Base-by-base conservation (phyloP, 2,797 vertebrate species). In the Aeoliscus strigatus region DNA sequence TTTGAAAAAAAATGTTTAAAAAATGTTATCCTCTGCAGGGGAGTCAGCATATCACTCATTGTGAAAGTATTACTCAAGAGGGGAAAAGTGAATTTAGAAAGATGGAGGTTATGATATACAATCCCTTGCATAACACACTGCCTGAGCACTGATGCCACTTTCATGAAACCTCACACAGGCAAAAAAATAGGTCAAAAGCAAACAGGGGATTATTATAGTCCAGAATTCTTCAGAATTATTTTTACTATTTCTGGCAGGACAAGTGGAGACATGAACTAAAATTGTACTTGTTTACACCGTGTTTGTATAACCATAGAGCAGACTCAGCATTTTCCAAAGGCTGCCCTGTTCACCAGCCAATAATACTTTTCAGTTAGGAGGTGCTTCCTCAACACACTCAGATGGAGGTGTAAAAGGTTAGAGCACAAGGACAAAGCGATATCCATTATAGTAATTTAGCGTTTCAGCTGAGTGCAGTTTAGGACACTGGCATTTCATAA, bases 241-340 rank as follows among this genome's bases (percentile, higher is more conserved):
- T 46, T 52, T 35, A 43, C 52, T 51, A 51, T 57, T 50, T 63
- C 55, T 56, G 53, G 40, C 52, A 45, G 57, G 61, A 58, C 53
- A 29, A 48, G 47, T 24, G 14, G 39, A 49, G 54, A 77, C 72
- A 73, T 25, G 66, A 58, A 71, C 81, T 64, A 69, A 85, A 83
- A 82, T 78, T 75, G 81, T 77, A 61, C 75, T 79, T 79, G 75
- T 83, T 84, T 75, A 84, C 78, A 79, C 70, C 69, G 69, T 79
- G 79, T 69, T 68, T 79, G 77, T 73, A 81, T 82, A 85, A 79
- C 79, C 82, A 85, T 72, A 82, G 49, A 53, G 77, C 82, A 55
- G 51, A 77, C 76, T 84, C 80, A 79, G 84, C 78, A 66, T 77
- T 87, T 85, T 85, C 77, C 75, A 83, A 79, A 83, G 74, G 72